Evolutionary conservation across 2,797 vertebrate genomes (phyloP), one percentile per base, ranked within the genome.

Genomic region (Crenichthys baileyi): DNA sequence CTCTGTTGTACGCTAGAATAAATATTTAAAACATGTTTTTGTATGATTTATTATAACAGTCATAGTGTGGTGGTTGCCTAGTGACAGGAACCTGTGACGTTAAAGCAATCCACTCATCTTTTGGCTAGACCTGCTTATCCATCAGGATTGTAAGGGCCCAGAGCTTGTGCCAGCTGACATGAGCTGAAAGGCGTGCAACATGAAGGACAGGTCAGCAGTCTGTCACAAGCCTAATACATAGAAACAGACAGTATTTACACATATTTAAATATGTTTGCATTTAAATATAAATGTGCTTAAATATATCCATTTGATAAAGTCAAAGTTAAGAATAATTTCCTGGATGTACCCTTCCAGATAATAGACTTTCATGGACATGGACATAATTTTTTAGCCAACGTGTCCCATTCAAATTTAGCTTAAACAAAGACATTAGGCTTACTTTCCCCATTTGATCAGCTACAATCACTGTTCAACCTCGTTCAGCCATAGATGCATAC

Each of bases 41-140:
- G 20, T 31, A 7, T 16, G 50, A 61, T 39, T 20, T 60, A 0
- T 72, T 58, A 50, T 8, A 41, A 2, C 20, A 18, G 3, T 70
- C 8, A 70, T 44, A 31, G 0, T 29, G 51, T 51, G 15, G n/a
- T 4, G 13, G 39, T 72, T 81, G 5, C 31, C 46, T 55, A 71
- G 58, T 74, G 51, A 74, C 63, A 46, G 11, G 50, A 82, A 67
- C 31, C 18, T 31, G 50, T n/a, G 20, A 67, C 41, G 13, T 22
- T 70, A 48, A 79, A 63, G 53, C 15, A 44, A 50, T 50, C 36
- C 73, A 1, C 31, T 56, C 36, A 51, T 29, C 31, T 24, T 48
- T 12, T 60, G 36, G 26, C 24, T 41, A 29, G 9, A 31, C n/a
- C 46, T 36, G 8, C 7, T 71, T 24, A 31, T 68, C n/a, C 36